A percentile compares a stretch with the other conserved stretches of the same genome.
Conservation (phyloP, 2,113 vertebrate genomes). For the Proteles cristata region DNA sequence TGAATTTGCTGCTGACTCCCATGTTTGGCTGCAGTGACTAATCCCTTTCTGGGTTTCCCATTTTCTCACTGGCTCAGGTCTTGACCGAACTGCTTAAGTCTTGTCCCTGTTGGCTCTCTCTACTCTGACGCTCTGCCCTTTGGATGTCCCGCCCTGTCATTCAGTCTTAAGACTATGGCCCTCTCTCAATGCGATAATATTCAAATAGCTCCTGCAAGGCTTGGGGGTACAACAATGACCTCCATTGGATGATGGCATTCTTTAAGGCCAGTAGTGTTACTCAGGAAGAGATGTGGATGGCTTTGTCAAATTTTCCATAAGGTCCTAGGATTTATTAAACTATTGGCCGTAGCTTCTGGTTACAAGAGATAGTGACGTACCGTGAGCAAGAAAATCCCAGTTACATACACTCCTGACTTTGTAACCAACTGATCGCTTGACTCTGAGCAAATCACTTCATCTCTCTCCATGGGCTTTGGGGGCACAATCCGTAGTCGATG, state of each 20-base stretch:
- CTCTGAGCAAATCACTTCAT: neutral
- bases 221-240: neutral
- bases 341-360: neutral
- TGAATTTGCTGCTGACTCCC: neutral
- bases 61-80: neutral
- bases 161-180: neutral
- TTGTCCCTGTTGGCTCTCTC: neutral
- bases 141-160: neutral
- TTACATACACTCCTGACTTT: neutral
- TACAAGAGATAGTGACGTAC: neutral
- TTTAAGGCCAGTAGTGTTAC: neutral
- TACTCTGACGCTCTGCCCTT: neutral
- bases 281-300: neutral
- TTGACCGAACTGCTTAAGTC: neutral
- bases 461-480: neutral
- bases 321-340: neutral
- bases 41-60: neutral
- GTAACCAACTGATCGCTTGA: neutral
- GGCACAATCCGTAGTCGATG: neutral
- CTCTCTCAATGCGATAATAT: neutral
- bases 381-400: neutral
- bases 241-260: neutral
- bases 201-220: neutral
- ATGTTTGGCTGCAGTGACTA: neutral
- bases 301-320: neutral